Conservation (phyloP, 2,113 vertebrate species). For the Puma concolor region DNA sequence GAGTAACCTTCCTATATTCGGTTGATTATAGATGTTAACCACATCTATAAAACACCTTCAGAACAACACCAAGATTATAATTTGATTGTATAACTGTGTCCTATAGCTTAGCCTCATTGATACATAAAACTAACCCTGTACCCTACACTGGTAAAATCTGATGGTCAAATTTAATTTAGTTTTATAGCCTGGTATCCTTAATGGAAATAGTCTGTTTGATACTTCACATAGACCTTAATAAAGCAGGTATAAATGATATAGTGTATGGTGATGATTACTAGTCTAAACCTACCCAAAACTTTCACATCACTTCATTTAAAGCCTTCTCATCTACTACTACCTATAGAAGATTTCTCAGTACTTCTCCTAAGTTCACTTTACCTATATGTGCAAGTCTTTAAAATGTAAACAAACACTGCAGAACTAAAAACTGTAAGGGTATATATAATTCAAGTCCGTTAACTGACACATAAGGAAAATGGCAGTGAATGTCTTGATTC, state of each 20-base stretch:
- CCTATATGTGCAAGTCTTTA: background rate
- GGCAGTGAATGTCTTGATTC: background rate
- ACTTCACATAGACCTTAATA: background rate
- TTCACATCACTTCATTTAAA: background rate
- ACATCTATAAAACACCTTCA: background rate
- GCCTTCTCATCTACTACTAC: background rate
- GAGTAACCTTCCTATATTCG: background rate
- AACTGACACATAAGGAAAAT: background rate
- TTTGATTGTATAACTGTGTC: background rate
- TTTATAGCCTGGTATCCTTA: background rate
- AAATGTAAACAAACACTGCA: background rate
- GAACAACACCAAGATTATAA: background rate
- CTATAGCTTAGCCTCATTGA: background rate
- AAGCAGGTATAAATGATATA: background rate
- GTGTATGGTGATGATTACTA: background rate
- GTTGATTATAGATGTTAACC: background rate
- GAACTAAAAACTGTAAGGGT: background rate
- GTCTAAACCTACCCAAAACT: background rate
- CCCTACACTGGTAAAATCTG: background rate
- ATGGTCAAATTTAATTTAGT: background rate
- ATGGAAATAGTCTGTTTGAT: background rate
- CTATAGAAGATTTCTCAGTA: background rate
- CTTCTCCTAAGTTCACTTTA: background rate
- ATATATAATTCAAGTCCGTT: background rate
- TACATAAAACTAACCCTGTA: background rate